Conservation (phyloP, 2,113 vertebrate genomes). For the Corvus hawaiiensis region DNA sequence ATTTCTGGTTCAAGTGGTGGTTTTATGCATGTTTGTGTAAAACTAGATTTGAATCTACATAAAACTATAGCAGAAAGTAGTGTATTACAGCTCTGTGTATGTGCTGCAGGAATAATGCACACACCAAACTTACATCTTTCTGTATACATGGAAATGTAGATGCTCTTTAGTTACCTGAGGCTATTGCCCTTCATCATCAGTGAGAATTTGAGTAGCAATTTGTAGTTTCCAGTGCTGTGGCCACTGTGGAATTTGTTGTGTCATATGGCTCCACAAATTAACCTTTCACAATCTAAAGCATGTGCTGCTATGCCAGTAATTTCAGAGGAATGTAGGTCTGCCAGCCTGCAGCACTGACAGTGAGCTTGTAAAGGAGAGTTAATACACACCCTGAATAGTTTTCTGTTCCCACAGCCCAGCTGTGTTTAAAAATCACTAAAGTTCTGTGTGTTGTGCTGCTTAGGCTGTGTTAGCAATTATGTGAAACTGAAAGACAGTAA, state of each 20-base stretch:
- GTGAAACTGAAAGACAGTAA: not conserved
- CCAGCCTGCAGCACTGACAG: not conserved
- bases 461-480: not conserved
- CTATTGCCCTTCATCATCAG: not conserved
- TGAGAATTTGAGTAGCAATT: not conserved
- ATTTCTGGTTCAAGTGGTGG: not conserved
- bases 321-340: not conserved
- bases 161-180: not conserved
- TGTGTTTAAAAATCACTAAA: not conserved
- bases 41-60: not conserved
- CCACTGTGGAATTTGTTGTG: conserved; percentile 24
- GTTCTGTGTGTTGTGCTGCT: not conserved
- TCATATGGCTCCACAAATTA: not conserved
- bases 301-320: not conserved
- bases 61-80: not conserved
- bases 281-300: not conserved
- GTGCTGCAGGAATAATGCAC: not conserved
- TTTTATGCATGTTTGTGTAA: not conserved
- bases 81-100: not conserved
- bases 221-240: not conserved
- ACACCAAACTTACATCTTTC: not conserved
- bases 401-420: not conserved
- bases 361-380: not conserved
- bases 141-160: not conserved
- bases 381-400: not conserved